phyloP scores from a whole-genome alignment of 2,797 vertebrate species.

The Thaleichthys pacificus region DNA sequence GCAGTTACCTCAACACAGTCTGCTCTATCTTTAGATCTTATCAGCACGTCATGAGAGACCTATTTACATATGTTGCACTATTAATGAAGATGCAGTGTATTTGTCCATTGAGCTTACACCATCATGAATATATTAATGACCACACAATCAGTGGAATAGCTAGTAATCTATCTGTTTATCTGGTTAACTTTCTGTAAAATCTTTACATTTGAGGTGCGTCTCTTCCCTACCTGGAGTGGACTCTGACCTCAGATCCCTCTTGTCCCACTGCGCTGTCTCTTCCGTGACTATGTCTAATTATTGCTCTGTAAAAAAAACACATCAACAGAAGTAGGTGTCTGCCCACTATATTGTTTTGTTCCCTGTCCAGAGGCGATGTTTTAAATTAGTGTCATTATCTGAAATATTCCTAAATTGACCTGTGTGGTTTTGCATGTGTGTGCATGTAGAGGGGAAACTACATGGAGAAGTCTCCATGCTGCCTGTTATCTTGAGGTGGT shows the following conservation, averaged over 20 bases:
- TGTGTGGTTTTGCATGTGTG: not conserved
- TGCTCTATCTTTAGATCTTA: not conserved
- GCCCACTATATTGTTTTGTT: not conserved
- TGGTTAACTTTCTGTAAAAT: no score
- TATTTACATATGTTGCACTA: conserved; percentile 1
- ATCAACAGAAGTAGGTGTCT: not conserved
- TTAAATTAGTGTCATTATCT: conserved; percentile 7
- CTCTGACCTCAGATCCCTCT: not conserved
- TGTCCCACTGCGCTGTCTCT: not conserved
- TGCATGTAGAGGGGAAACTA: not conserved
- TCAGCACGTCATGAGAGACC: not conserved
- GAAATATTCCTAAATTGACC: not conserved
- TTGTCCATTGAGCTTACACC: not conserved
- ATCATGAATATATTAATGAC: not conserved
- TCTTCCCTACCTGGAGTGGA: not conserved
- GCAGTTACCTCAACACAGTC: not conserved
- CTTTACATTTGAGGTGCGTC: no score
- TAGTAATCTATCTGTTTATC: no score
- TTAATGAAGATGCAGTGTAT: conserved; percentile 1
- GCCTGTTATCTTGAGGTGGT: no score
- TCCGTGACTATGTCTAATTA: not conserved
- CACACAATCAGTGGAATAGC: no score
- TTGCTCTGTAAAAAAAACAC: not conserved
- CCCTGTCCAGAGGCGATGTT: not conserved
- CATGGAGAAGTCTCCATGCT: no score